phyloP scores from a whole-genome alignment of 92 coral and sea anemone genomes.

The Umimayanthus chanpuru region DNA sequence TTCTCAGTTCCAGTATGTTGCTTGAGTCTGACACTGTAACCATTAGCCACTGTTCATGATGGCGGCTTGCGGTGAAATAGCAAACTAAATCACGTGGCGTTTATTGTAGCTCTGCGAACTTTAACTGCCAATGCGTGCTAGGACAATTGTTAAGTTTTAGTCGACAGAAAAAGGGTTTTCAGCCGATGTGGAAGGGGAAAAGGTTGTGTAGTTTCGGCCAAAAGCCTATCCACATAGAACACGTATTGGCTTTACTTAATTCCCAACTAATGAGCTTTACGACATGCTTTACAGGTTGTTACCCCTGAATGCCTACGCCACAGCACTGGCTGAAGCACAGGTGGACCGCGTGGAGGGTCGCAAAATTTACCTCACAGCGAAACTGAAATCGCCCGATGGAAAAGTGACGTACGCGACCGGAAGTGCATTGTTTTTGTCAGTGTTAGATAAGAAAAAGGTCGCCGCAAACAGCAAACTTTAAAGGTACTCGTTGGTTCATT shows the following conservation, averaged over 20 bases:
- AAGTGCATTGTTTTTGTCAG: conserved; percentile 45
- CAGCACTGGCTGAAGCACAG: conserved; percentile 60
- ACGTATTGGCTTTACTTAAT: neutral
- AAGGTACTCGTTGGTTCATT: neutral
- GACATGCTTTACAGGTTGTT: neutral
- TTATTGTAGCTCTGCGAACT: too few relatives aligned
- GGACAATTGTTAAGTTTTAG: too few relatives aligned
- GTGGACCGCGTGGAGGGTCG: conserved; percentile 81
- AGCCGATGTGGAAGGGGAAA: too few relatives aligned
- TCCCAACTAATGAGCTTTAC: too few relatives aligned
- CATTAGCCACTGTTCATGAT: too few relatives aligned
- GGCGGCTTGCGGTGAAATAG: too few relatives aligned
- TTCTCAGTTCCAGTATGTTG: too few relatives aligned
- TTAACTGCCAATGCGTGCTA: too few relatives aligned
- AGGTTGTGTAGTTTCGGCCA: too few relatives aligned
- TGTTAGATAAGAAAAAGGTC: neutral
- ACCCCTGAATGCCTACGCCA: conserved; percentile 11
- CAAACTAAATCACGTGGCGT: too few relatives aligned
- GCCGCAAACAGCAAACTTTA: conserved; percentile 22
- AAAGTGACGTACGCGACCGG: conserved; percentile 57
- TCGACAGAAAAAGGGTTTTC: too few relatives aligned
- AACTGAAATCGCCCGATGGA: conserved; percentile 72
- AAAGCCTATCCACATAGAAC: neutral
- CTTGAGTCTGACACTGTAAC: too few relatives aligned
- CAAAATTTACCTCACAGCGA: conserved; percentile 62